Base-by-base conservation (phyloP, 2,797 vertebrate species). In the Crypturellus tataupa region DNA sequence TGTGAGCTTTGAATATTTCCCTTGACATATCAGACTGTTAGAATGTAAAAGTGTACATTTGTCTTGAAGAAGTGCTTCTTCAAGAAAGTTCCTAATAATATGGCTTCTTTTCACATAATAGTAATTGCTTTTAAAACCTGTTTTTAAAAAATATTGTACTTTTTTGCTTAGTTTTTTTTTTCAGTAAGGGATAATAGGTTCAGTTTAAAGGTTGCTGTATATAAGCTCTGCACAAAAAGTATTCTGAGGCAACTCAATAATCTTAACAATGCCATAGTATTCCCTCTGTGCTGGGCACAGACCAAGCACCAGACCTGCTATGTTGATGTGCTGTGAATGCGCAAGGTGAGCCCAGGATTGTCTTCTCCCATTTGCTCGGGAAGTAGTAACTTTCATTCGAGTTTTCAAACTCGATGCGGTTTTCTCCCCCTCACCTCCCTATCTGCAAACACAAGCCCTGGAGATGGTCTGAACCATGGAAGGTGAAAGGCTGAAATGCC, bases 21-120 rank as follows among this genome's bases (percentile, higher is more conserved):
- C 17, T 56, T 85, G 55, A 44, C 27, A 12, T 33, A 58, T 24
- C 24, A 46, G 69, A 11, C 75, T 79, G 13, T 91, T 90, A 59
- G 79, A 88, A 94, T 93, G 67, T 67, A 33, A 20, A 86, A 67
- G 59, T 35, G 14, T 59, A 4, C 12, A 3, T n/a, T 93, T 71
- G 80, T 78, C 87, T 95, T 86, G 56, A 29, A 35, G 47, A 64
- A 88, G 25, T 7, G 4, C 42, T 24, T 88, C 47, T 86, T 90
- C 53, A 82, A 62, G 70, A 88, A 73, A 75, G 33, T 73, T 91
- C 55, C 37, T 87, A 70, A 76, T 73, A 94, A 93, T 83, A 56
- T 72, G 63, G 1, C 65, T 86, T 40, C 16, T 84, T 95, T 63
- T 80, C 13, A 3, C 25, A 2, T 72, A 63, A 67, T 40, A 60